phyloP scores from a whole-genome alignment of 1,140 invertebrate genomes.

The Anoplolepis gracilipes region DNA sequence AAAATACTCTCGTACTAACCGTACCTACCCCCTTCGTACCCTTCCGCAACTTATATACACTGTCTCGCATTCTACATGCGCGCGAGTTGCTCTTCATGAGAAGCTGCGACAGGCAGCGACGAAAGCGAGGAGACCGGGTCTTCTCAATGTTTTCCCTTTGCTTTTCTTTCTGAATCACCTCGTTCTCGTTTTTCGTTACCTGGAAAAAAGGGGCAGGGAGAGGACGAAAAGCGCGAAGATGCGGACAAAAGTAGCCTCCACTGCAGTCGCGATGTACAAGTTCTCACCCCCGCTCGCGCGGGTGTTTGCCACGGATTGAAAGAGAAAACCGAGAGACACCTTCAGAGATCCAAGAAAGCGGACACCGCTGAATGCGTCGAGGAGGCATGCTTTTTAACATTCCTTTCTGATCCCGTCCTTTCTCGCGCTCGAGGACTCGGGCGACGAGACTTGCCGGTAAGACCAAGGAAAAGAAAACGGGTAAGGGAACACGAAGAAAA shows the following conservation, averaged over 20 bases:
- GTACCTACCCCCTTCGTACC: constrained; percentile 9
- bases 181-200: constrained; percentile 52
- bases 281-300: constrained; percentile 57
- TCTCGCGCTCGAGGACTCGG: constrained; percentile 42
- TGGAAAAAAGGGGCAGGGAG: background rate
- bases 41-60: constrained; percentile 28
- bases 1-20: constrained; percentile 70
- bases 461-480: constrained; percentile 36
- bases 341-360: constrained; percentile 77
- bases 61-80: constrained; percentile 27
- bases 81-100: constrained; percentile 31
- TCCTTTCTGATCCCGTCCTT: constrained; percentile 45
- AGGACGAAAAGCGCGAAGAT: background rate
- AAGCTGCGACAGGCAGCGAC: constrained; percentile 46
- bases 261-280: constrained; percentile 55
- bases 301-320: constrained; percentile 13
- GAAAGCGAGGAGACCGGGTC: constrained; percentile 49
- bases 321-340: constrained; percentile 22
- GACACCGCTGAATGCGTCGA: constrained; percentile 67
- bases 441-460: constrained; percentile 20
- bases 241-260: constrained; percentile 74
- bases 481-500: constrained; percentile 58
- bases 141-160: constrained; percentile 60
- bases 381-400: constrained; percentile 64
- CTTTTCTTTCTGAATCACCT: constrained; percentile 48